phyloP scores from a whole-genome alignment of 2,888 invertebrate species.

The Erpobdella octoculata region DNA sequence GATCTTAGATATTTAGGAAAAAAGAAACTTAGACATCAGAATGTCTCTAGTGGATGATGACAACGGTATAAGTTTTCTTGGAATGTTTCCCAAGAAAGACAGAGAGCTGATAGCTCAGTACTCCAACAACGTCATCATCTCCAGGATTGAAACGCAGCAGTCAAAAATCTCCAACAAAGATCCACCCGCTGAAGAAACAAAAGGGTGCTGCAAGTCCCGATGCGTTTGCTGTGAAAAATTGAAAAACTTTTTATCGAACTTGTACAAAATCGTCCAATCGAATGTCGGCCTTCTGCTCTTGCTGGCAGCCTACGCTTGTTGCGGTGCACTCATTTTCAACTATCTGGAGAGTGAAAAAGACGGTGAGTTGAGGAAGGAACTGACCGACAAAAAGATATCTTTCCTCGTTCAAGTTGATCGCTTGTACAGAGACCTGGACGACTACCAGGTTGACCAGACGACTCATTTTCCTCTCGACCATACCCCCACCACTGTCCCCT shows the following conservation, averaged over 20 bases:
- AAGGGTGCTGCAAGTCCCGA: conserved; percentile 2
- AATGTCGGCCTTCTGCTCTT: conserved; percentile 30
- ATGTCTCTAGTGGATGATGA: too few relatives aligned
- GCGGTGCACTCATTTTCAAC: conserved; percentile 24
- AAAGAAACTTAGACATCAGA: too few relatives aligned
- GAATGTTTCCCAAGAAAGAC: conserved; percentile 9
- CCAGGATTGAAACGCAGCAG: not conserved
- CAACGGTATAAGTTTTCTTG: not conserved
- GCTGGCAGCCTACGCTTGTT: conserved; percentile 14
- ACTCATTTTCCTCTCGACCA: not conserved
- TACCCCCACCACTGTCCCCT: not conserved
- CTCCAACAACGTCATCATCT: conserved; percentile 15
- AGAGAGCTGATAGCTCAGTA: conserved; percentile 1
- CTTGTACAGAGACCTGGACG: not conserved
- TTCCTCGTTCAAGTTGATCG: conserved; percentile 2
- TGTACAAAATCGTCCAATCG: conserved; percentile 30
- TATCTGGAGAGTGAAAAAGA: conserved; percentile 21
- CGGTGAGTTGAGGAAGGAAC: not conserved
- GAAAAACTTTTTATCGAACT: not conserved
- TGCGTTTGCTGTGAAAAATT: conserved; percentile 9
- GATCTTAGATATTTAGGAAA: too few relatives aligned
- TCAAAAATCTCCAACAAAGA: not conserved
- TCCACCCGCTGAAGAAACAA: not conserved
- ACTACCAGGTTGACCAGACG: not conserved
- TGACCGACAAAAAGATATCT: not conserved